Percentiles rank a stretch among this genome's conserved stretches.
These are phyloP conservation scores for Strix uralensis DNA, from an alignment of 2,113 vertebrate genomes.

Conservation along the genomic window DNA sequence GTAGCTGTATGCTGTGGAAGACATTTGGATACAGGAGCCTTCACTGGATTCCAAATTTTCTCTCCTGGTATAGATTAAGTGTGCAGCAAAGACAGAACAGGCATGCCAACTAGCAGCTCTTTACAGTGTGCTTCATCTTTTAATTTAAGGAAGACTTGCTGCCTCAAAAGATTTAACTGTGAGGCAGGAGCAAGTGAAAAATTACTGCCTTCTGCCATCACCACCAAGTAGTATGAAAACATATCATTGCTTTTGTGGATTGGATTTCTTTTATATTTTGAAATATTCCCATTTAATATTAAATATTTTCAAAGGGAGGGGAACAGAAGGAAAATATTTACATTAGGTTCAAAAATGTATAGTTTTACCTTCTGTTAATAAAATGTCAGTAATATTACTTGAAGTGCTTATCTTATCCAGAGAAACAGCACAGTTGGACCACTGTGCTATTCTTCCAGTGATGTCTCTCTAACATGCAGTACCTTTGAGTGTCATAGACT, in stretches of 20 bases:
- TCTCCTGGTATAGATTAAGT: constrained; percentile 33
- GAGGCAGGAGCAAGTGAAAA: constrained; percentile 6
- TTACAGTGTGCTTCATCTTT: not conserved
- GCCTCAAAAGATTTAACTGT: not conserved
- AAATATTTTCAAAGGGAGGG: not conserved
- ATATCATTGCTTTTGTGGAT: not conserved
- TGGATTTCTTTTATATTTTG: not conserved
- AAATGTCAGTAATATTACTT: not conserved
- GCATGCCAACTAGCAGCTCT: not conserved
- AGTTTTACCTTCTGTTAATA: not conserved
- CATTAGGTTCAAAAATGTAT: not conserved
- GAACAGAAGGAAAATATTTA: not conserved
- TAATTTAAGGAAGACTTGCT: not conserved
- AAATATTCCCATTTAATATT: not conserved
- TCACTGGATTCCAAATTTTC: not conserved
- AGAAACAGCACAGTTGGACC: not conserved
- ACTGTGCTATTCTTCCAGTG: not conserved
- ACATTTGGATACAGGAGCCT: not conserved
- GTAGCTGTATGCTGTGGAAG: not conserved
- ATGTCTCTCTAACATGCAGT: not conserved
- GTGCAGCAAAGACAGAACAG: not conserved
- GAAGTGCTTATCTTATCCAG: not conserved
- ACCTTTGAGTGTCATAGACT: not conserved
- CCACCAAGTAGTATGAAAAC: not conserved
- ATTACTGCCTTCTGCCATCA: not conserved